Conservation (phyloP, 2,797 vertebrate species). For the Sebastiscus tertius region DNA sequence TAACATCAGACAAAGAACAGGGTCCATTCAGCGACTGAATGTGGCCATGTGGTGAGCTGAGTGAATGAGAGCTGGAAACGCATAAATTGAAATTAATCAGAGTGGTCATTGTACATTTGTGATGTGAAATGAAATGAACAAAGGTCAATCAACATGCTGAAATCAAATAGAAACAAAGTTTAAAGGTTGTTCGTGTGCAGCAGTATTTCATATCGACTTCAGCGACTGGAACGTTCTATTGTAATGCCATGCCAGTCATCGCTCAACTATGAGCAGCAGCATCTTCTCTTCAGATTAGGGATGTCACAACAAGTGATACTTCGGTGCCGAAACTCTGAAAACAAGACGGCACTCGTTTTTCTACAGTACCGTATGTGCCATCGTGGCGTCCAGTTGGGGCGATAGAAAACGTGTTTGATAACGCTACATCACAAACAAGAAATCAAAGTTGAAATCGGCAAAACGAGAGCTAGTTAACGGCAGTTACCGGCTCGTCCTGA, state of each 20-base stretch:
- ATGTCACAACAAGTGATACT: too few relatives aligned
- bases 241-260: background rate
- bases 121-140: conserved; percentile 22
- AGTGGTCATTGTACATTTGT: conserved; percentile 4
- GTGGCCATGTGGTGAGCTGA: background rate
- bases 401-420: too few relatives aligned
- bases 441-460: too few relatives aligned
- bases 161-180: background rate
- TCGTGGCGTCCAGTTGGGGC: too few relatives aligned
- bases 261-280: background rate
- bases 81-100: conserved; percentile 26
- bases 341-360: too few relatives aligned
- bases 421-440: too few relatives aligned
- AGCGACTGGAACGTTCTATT: background rate
- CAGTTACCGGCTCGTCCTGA: too few relatives aligned
- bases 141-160: background rate
- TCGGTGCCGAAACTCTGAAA: too few relatives aligned
- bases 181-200: background rate
- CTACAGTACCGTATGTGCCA: too few relatives aligned
- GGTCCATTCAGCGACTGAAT: conserved; percentile 38
- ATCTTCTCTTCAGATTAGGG: background rate
- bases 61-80: conserved; percentile 16
- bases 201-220: background rate
- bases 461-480: too few relatives aligned
- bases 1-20: conserved; percentile 21